Percentiles rank a stretch among this genome's conserved stretches.
Conservation (phyloP, 1,140 invertebrate species). For the Thalassaphorura encarpata region DNA sequence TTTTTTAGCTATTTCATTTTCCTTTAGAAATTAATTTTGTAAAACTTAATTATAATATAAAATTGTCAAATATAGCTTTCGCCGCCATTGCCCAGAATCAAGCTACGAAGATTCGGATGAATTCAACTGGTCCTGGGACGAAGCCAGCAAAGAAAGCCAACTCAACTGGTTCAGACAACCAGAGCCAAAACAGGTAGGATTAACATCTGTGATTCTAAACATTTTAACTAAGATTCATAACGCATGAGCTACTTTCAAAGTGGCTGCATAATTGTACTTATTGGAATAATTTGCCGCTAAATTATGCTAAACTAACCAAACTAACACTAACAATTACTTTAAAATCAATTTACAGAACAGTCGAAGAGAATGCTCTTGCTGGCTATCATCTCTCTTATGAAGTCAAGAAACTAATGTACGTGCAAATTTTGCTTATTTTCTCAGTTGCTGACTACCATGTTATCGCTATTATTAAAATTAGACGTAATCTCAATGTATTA, state of each 20-base stretch:
- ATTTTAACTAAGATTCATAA: too few species aligned
- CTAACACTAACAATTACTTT: neutral
- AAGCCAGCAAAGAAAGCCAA: slow-evolving; percentile 20
- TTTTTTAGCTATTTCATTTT: neutral
- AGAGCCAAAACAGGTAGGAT: neutral
- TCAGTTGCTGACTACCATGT: too few species aligned
- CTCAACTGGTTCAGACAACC: neutral
- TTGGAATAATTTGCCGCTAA: too few species aligned
- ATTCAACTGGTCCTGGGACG: slow-evolving; percentile 22
- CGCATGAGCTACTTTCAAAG: too few species aligned
- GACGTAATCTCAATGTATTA: neutral
- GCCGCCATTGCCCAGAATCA: neutral
- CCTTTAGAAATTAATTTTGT: too few species aligned
- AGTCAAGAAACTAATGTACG: slow-evolving; percentile 99
- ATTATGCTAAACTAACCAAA: too few species aligned
- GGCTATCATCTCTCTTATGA: slow-evolving; percentile 97
- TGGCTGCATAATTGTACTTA: too few species aligned
- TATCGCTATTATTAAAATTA: slow-evolving; percentile 13
- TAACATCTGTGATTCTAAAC: too few species aligned
- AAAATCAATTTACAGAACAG: slow-evolving; percentile 45
- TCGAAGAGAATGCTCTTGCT: slow-evolving; percentile 75
- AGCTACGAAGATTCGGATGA: slow-evolving; percentile 22
- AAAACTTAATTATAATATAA: too few species aligned
- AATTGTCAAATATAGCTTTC: too few species aligned
- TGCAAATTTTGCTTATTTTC: too few species aligned